Percentiles rank a stretch among this genome's conserved stretches.
These are phyloP conservation scores for Phytoseiulus persimilis DNA, from an alignment of 2,888 invertebrate genomes.

Conservation along the genomic window DNA sequence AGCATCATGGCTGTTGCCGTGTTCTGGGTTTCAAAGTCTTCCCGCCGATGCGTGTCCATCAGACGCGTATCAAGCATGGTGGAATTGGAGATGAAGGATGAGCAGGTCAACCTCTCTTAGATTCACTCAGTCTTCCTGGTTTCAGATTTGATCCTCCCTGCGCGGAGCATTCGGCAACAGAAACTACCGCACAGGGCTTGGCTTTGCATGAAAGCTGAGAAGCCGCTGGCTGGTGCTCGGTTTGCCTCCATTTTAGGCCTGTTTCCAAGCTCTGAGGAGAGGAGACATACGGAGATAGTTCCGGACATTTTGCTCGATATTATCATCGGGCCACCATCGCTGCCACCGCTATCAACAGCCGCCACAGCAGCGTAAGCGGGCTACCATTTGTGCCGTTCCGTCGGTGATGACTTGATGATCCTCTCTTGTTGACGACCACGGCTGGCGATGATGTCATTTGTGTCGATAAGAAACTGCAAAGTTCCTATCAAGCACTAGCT, in stretches of 20 bases:
- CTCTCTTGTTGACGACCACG: neutral
- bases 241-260: neutral
- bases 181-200: too few species aligned
- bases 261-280: neutral
- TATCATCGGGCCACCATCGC: neutral
- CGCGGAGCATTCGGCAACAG: too few species aligned
- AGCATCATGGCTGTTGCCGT: too few species aligned
- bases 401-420: neutral
- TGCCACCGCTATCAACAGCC: neutral
- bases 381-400: neutral
- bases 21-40: too few species aligned
- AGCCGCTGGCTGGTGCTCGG: neutral
- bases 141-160: too few species aligned
- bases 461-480: neutral
- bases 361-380: neutral
- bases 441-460: neutral
- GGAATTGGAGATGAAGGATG: too few species aligned
- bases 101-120: too few species aligned
- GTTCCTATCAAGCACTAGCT: neutral
- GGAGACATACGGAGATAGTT: neutral
- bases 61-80: too few species aligned
- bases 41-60: too few species aligned
- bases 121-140: too few species aligned
- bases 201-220: neutral
- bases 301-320: neutral